Conservation (phyloP, 2,888 invertebrate genomes). For the Selenia dentaria region DNA sequence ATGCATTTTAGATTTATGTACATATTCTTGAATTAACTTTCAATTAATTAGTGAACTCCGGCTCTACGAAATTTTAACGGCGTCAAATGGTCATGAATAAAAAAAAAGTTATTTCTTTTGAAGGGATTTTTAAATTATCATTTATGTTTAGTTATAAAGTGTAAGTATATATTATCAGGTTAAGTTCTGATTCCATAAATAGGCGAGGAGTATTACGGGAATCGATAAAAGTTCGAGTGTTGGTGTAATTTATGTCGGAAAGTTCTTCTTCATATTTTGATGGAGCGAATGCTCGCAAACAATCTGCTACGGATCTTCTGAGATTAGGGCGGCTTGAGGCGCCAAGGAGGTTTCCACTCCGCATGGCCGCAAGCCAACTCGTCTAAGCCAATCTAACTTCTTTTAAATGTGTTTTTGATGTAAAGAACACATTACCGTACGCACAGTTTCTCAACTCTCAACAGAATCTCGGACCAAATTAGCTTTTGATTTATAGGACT, state of each 20-base stretch:
- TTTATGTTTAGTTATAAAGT: too few species aligned
- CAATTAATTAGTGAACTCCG: too few species aligned
- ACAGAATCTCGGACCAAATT: slow-evolving; percentile 75
- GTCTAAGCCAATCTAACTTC: slow-evolving; percentile 84
- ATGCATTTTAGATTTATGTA: too few species aligned
- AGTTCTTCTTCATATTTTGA: slow-evolving; percentile 76
- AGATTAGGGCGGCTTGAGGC: slow-evolving; percentile 76
- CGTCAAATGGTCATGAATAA: too few species aligned
- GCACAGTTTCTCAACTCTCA: slow-evolving; percentile 65
- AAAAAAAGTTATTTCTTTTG: too few species aligned
- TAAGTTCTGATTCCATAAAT: too few species aligned
- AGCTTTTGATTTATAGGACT: slow-evolving; percentile 76
- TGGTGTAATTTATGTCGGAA: slow-evolving; percentile 67
- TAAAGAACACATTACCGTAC: slow-evolving; percentile 80
- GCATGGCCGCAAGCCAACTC: slow-evolving; percentile 80
- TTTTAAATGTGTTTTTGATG: slow-evolving; percentile 85
- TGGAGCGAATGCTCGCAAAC: slow-evolving; percentile 74
- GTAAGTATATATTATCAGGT: too few species aligned
- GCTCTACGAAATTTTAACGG: too few species aligned
- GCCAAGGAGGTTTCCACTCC: slow-evolving; percentile 73
- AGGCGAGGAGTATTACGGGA: too few species aligned
- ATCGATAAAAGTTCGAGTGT: slow-evolving; percentile 36
- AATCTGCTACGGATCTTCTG: slow-evolving; percentile 76
- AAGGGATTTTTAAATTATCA: too few species aligned
- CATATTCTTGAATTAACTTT: too few species aligned